phyloP scores from a whole-genome alignment of 2,113 vertebrate species.

The Gobio gobio region DNA sequence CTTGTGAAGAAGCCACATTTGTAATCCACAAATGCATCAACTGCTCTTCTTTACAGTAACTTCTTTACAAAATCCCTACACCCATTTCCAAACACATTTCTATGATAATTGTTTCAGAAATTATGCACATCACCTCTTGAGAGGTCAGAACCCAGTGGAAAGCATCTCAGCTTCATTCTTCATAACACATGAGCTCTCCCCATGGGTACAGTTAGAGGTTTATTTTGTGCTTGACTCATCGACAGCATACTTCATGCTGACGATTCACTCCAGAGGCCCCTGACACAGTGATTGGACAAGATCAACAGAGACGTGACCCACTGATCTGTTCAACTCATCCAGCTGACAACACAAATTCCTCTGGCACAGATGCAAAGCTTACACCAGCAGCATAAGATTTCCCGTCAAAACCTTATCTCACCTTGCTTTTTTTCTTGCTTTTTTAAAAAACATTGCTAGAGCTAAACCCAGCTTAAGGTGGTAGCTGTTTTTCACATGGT shows the following conservation, averaged over 20 bases:
- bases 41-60: not conserved
- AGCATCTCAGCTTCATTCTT: conserved; percentile 36
- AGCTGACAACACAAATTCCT: conserved; percentile 39
- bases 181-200: conserved; percentile 14
- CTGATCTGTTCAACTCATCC: not conserved
- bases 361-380: conserved; percentile 9
- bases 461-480: not conserved
- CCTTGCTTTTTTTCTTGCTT: not conserved
- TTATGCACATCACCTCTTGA: not conserved
- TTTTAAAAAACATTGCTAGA: not conserved
- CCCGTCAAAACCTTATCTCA: conserved; percentile 25
- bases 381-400: conserved; percentile 23
- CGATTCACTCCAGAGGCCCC: conserved; percentile 43
- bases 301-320: conserved; percentile 29
- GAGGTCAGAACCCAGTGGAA: not conserved
- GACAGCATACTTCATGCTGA: conserved; percentile 31
- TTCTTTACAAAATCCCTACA: not conserved
- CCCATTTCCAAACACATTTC: not conserved
- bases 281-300: conserved; percentile 29
- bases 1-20: not conserved
- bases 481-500: not conserved
- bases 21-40: not conserved
- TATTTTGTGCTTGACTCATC: conserved; percentile 41
- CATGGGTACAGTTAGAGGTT: not conserved
- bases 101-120: not conserved